phyloP scores from a whole-genome alignment of 2,113 vertebrate species.

The Corythaeola cristata region DNA sequence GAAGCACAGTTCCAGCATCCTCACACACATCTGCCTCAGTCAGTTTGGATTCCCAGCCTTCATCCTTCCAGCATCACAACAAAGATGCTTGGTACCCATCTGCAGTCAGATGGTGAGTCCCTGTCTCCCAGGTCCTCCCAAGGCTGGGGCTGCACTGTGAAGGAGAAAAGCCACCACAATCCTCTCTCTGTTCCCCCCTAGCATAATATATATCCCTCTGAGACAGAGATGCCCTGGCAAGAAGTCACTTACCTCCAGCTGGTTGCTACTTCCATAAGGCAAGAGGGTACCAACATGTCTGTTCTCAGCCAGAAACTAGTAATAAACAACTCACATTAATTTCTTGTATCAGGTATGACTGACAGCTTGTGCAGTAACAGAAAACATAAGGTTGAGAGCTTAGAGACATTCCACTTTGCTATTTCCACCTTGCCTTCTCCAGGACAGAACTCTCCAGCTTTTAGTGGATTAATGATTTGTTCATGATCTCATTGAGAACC shows the following conservation, averaged over 20 bases:
- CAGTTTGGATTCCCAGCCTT: background rate
- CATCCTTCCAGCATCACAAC: background rate
- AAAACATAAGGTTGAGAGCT: background rate
- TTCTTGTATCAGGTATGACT: background rate
- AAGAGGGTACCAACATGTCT: background rate
- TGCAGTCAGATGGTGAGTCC: background rate
- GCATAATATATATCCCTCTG: background rate
- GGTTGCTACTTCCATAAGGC: background rate
- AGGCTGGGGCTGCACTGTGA: background rate
- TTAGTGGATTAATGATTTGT: background rate
- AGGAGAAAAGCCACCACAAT: background rate
- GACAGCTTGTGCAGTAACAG: background rate
- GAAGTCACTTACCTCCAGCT: background rate
- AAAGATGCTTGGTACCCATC: background rate
- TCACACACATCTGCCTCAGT: background rate
- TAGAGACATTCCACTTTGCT: background rate
- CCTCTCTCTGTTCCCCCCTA: background rate
- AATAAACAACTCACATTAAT: background rate
- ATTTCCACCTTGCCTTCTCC: background rate
- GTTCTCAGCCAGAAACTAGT: background rate
- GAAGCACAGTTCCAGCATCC: background rate
- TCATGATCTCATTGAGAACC: fast-evolving
- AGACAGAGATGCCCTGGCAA: background rate
- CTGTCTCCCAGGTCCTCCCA: background rate
- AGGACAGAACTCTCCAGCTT: background rate